These are phyloP conservation scores for Philypnodon macrostomus DNA, from an alignment of 2,797 vertebrate species.

Conservation along the genomic window DNA sequence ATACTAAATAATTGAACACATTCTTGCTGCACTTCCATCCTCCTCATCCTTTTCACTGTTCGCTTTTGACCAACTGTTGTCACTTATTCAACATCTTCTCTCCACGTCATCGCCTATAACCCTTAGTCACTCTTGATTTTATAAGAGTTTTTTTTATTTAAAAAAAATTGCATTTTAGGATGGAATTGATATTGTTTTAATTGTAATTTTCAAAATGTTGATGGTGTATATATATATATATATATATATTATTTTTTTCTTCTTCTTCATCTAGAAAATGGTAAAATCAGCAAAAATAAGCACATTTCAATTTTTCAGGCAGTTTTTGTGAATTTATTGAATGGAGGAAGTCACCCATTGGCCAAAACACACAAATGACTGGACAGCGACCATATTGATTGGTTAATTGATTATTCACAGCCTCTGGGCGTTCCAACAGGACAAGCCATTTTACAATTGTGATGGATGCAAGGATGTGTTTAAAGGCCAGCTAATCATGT, in stretches of 20 bases:
- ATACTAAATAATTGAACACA: constrained; percentile 73
- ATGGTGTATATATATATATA: no score
- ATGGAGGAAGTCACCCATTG: constrained; percentile 17
- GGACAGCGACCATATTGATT: constrained; percentile 41
- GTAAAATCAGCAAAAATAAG: no score
- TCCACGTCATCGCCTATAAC: background rate
- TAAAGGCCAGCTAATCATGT: constrained; percentile 17
- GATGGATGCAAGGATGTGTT: constrained; percentile 39
- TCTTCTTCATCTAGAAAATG: no score
- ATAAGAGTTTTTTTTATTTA: no score
- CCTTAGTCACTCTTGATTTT: background rate
- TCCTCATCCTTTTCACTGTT: constrained; percentile 23
- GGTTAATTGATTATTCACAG: constrained; percentile 58
- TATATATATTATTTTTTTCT: no score
- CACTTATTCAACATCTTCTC: constrained; percentile 16
- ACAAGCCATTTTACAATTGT: constrained; percentile 30
- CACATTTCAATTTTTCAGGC: constrained; percentile 57
- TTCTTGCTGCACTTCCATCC: constrained; percentile 45
- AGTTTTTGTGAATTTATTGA: constrained; percentile 33
- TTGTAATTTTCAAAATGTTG: no score
- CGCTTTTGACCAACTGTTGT: constrained; percentile 20
- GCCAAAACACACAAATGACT: constrained; percentile 1
- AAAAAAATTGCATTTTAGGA: no score
- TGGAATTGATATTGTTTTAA: no score
- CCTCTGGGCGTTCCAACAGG: constrained; percentile 12